Base-by-base conservation (phyloP, 2,888 invertebrate genomes). In the Apantesis nais region DNA sequence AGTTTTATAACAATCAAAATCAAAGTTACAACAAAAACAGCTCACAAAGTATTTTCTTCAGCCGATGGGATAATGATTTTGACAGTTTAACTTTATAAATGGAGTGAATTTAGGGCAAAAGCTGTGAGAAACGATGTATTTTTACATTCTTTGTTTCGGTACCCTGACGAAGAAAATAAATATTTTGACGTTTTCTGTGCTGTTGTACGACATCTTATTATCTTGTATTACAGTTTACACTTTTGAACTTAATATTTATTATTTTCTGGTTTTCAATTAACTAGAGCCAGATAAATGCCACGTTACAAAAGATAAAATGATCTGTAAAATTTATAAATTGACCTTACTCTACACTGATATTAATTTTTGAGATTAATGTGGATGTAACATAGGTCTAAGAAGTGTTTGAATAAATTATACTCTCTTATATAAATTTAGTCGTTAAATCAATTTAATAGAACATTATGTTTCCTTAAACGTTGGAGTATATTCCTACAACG, bases 21-120 rank as follows among this genome's bases (percentile, higher is more conserved):
- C 29, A 52, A 48, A 31, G 52, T 66, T 61, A 61, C 25, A 62
- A 62, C 39, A 31, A 39, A 14, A 39, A 68, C 39, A 52, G 29
- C 62, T 62, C 25, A 64, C 58, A 63, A 68, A 68, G 44, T 64
- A 62, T 64, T 44, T 68, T 41, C 62, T 64, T 60, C 63, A 44
- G 44, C n/a, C 29, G 55, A 29, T 25, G 52, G 25, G 25, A n/a
- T 22, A 68, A 68, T 68, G n/a, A 68, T 63, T 62, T 52, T 48
- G 62, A 48, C 34, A 44, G 37, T 41, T 62, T 39, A 61, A n/a
- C 60, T 14, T 60, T 61, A 25, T 34, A 37, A 65, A 31, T 48
- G 19, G 31, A 34, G 34, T n/a, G 37, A 55, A 66, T 66, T 66
- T 55, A 52, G 52, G 65, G 34, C 37, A 25, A 37, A n/a, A 66